A percentile compares a stretch with the other conserved stretches of the same genome.
Conservation (phyloP, 2,888 invertebrate genomes). For the Copidosoma aretas region DNA sequence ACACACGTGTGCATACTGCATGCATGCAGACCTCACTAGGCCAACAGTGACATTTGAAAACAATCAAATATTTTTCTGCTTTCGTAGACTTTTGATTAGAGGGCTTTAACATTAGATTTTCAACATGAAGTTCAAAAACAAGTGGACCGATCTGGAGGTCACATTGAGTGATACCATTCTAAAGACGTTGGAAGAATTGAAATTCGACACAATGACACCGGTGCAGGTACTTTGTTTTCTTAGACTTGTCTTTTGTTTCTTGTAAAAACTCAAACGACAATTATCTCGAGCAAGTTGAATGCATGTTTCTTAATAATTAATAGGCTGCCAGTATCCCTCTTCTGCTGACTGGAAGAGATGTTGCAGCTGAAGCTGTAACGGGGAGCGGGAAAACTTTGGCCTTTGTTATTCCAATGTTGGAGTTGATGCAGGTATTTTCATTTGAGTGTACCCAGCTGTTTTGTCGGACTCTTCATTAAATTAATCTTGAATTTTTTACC, state of each 20-base stretch:
- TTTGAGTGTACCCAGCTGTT: too few species aligned
- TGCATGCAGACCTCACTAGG: too few species aligned
- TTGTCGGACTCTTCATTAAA: too few species aligned
- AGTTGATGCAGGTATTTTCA: constrained; percentile 71
- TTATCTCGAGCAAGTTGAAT: background rate
- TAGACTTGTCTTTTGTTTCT: background rate
- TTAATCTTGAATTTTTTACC: too few species aligned
- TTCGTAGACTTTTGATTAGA: too few species aligned
- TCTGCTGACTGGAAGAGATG: constrained; percentile 89
- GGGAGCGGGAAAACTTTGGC: constrained; percentile 98
- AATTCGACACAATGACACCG: constrained; percentile 69
- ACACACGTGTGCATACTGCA: too few species aligned
- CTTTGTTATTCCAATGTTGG: constrained; percentile 90
- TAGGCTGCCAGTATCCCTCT: constrained; percentile 89
- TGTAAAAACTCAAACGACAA: background rate
- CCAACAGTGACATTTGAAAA: too few species aligned
- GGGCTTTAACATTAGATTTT: too few species aligned
- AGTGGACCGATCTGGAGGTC: constrained; percentile 64
- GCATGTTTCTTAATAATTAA: background rate
- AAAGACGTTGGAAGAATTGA: constrained; percentile 64
- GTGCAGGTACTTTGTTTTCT: constrained; percentile 62
- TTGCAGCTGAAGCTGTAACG: constrained; percentile 97
- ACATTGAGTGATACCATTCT: constrained; percentile 61
- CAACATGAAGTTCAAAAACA: too few species aligned
- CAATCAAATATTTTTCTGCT: too few species aligned